These are phyloP conservation scores for Hesperia comma DNA, from an alignment of 2,888 invertebrate genomes.

Conservation along the genomic window DNA sequence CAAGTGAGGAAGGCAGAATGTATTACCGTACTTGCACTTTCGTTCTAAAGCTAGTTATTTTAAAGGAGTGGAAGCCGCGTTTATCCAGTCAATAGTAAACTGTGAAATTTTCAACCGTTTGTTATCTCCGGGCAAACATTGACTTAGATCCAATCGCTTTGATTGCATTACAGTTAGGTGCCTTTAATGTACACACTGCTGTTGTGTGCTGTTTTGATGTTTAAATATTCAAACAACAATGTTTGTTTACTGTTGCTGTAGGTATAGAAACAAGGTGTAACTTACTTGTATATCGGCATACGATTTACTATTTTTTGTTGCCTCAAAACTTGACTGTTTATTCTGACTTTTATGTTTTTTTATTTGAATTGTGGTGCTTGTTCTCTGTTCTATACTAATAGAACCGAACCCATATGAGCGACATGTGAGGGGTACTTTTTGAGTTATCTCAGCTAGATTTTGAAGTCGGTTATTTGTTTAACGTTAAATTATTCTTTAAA, in stretches of 20 bases:
- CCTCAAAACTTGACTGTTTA: too few relatives aligned
- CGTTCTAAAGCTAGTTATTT: conserved; percentile 43
- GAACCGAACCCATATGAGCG: too few relatives aligned
- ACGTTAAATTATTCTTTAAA: too few relatives aligned
- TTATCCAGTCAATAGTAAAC: conserved; percentile 57
- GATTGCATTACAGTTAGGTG: conserved; percentile 51
- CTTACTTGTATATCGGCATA: neutral
- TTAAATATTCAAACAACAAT: conserved; percentile 12
- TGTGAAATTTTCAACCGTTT: conserved; percentile 62
- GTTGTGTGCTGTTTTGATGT: conserved; percentile 27
- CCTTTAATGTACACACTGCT: conserved; percentile 42
- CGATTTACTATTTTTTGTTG: neutral
- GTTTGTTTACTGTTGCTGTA: conserved; percentile 22
- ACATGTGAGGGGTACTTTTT: too few relatives aligned
- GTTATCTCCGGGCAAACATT: conserved; percentile 65
- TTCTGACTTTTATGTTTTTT: too few relatives aligned
- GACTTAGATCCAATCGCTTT: conserved; percentile 54
- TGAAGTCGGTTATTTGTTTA: too few relatives aligned
- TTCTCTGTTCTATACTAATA: too few relatives aligned
- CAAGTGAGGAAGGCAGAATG: neutral
- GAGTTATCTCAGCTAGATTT: too few relatives aligned
- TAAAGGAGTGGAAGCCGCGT: conserved; percentile 47
- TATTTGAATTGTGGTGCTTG: too few relatives aligned
- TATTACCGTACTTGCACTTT: conserved; percentile 4
- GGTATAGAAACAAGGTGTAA: neutral